Conservation (phyloP, 2,113 vertebrate species). For the Pogonocichla stellata region DNA sequence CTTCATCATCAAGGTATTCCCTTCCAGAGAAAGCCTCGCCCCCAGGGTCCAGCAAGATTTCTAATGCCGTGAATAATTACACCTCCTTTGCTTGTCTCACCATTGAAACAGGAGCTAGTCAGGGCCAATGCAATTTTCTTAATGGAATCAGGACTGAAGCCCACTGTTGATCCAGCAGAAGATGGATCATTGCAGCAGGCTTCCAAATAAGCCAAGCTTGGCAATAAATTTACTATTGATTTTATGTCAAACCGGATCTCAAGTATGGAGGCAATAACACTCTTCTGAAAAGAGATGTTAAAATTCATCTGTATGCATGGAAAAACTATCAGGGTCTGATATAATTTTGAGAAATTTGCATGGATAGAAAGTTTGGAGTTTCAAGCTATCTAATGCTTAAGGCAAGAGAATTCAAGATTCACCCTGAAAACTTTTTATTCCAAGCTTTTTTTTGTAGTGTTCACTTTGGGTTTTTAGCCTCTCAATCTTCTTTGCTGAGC, state of each 20-base stretch:
- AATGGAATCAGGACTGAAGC: conserved; percentile 58
- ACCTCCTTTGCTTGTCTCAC: neutral
- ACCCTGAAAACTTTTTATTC: neutral
- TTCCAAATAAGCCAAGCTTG: conserved; percentile 28
- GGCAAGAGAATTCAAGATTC: neutral
- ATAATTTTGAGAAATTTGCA: neutral
- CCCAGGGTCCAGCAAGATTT: neutral
- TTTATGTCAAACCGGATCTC: conserved; percentile 35
- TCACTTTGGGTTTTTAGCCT: neutral
- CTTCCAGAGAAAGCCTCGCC: neutral
- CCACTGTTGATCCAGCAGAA: conserved; percentile 23
- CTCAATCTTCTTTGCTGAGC: neutral
- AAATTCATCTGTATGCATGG: neutral
- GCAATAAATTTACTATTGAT: conserved; percentile 57
- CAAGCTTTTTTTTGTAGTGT: neutral
- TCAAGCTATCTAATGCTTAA: neutral
- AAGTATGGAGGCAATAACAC: neutral
- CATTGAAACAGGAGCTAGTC: neutral
- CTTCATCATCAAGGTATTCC: neutral
- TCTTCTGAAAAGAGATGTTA: conserved; percentile 1
- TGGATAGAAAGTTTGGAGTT: neutral
- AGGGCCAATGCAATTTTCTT: conserved; percentile 66
- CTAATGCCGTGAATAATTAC: neutral
- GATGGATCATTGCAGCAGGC: conserved; percentile 50
- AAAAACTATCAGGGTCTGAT: neutral